Evolutionary conservation across 2,113 vertebrate genomes (phyloP).

Genomic region (Equus przewalskii): DNA sequence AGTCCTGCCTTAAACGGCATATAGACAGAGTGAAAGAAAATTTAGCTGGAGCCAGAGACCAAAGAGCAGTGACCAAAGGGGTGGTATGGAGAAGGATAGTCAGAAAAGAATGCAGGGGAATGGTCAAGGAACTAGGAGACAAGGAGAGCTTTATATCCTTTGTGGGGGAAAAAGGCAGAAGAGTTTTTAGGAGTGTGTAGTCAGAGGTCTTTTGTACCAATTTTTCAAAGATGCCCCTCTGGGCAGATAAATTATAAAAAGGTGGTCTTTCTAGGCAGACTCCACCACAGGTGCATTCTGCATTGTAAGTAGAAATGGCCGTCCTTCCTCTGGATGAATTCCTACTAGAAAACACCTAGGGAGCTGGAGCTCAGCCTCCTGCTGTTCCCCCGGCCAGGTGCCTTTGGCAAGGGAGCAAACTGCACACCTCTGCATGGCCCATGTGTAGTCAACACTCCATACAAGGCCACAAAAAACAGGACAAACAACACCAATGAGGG

Average conservation of each 20-base stretch:
- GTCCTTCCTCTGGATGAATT: background rate
- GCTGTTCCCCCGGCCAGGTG: background rate
- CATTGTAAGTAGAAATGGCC: background rate
- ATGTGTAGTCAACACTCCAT: background rate
- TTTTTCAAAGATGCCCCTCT: background rate
- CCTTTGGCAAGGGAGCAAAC: background rate
- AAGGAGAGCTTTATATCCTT: background rate
- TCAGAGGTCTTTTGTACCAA: background rate
- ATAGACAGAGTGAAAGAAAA: background rate
- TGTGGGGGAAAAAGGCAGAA: rapidly evolving
- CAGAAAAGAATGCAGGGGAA: background rate
- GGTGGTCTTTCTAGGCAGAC: background rate
- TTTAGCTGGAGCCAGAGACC: background rate
- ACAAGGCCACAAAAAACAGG: background rate
- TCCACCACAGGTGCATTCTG: background rate
- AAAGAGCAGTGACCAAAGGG: background rate
- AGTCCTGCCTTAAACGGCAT: background rate
- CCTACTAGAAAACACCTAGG: background rate
- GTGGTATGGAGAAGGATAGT: background rate
- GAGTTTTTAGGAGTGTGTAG: background rate
- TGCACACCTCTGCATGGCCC: background rate
- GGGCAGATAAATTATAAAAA: background rate
- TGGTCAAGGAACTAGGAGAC: background rate
- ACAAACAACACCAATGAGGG: background rate
- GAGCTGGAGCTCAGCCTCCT: background rate